phyloP scores from a whole-genome alignment of 2,113 vertebrate genomes.

The Megaptera novaeangliae region DNA sequence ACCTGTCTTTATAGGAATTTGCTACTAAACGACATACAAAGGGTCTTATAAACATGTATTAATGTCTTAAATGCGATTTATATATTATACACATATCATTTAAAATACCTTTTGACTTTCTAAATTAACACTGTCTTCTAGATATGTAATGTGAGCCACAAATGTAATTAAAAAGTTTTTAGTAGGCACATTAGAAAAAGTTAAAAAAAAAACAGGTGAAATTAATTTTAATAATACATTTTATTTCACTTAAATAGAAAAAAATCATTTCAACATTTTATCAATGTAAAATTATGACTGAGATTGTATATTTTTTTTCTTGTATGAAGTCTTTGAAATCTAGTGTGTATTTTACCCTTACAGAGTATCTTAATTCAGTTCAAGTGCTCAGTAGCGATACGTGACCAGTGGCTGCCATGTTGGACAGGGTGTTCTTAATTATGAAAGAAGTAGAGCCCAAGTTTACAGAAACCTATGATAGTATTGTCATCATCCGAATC shows the following conservation, averaged over 20 bases:
- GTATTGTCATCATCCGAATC: too few relatives aligned
- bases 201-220: not conserved
- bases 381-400: not conserved
- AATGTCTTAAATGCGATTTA: not conserved
- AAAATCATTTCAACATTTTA: not conserved
- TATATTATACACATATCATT: not conserved
- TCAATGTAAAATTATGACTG: not conserved
- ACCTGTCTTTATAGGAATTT: not conserved
- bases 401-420: not conserved
- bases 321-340: not conserved
- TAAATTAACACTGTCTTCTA: not conserved
- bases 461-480: not conserved
- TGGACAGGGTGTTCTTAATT: not conserved
- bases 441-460: not conserved
- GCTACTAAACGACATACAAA: not conserved
- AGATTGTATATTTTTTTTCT: not conserved
- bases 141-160: not conserved
- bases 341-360: not conserved
- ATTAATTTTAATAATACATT: slow-evolving; percentile 6
- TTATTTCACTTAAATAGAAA: not conserved
- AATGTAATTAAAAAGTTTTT: not conserved
- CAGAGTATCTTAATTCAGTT: not conserved
- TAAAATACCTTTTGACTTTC: not conserved
- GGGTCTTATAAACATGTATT: not conserved
- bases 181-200: not conserved